These are phyloP conservation scores for Diacarnus erythraeanus DNA, from an alignment of 37 sponge, comb jelly and placozoan species.

Conservation along the genomic window DNA sequence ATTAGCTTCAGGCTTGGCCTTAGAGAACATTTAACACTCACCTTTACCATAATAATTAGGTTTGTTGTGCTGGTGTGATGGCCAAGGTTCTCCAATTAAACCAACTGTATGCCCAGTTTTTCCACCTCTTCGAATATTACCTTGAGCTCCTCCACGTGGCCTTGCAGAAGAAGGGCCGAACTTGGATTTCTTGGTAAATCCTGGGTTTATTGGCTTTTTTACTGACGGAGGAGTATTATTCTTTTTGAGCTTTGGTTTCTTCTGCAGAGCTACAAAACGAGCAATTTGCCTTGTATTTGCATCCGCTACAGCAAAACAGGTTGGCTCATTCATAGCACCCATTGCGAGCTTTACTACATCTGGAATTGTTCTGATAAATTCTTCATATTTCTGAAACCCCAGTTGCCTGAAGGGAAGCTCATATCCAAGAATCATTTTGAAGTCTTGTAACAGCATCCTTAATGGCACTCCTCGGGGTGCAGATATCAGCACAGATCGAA, in stretches of 20 bases:
- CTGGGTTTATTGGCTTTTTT: not conserved
- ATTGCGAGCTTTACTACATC: conserved; percentile 49
- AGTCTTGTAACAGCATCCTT: conserved; percentile 28
- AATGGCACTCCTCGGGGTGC: conserved; percentile 63
- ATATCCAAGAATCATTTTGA: conserved; percentile 42
- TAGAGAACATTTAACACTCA: not conserved
- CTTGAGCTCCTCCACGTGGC: not conserved
- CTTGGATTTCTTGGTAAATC: conserved; percentile 16
- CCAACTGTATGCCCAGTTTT: not conserved
- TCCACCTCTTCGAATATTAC: not conserved
- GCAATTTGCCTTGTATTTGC: conserved; percentile 58
- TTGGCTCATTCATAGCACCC: conserved; percentile 36
- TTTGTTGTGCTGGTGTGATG: not conserved
- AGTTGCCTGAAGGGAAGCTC: conserved; percentile 40
- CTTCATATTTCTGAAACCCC: conserved; percentile 44
- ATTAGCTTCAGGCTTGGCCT: too few species aligned
- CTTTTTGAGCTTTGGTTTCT: conserved; percentile 60
- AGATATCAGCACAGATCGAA: conserved; percentile 65
- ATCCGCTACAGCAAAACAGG: conserved; percentile 45
- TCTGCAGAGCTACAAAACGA: conserved; percentile 58
- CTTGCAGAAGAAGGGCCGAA: not conserved
- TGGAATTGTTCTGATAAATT: conserved; percentile 33
- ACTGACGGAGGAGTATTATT: not conserved
- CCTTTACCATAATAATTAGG: not conserved
- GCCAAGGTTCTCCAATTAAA: not conserved